Percentiles rank a stretch among this genome's conserved stretches.
Evolutionary conservation across 2,797 vertebrate species (phyloP).

Genomic region (Acomys russatus): DNA sequence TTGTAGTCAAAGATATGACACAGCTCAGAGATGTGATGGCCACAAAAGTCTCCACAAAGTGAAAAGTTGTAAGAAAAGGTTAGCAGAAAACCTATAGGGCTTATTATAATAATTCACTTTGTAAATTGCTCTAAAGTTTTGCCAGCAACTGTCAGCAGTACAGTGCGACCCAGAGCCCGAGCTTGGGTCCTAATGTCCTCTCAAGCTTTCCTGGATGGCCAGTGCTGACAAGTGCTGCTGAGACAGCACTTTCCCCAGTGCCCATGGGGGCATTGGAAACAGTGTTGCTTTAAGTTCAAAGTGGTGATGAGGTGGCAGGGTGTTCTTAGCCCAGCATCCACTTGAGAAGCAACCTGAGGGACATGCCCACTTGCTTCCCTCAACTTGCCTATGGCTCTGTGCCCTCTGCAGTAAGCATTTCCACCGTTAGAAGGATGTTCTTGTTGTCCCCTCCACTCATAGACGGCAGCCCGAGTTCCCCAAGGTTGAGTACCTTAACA

Average conservation of each 20-base stretch:
- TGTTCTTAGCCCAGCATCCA: background rate
- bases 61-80: background rate
- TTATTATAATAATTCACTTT: background rate
- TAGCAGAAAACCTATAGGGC: background rate
- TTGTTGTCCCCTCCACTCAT: background rate
- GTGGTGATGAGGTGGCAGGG: background rate
- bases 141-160: background rate
- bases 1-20: background rate
- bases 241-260: background rate
- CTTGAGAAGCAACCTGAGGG: background rate
- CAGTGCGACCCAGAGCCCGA: background rate
- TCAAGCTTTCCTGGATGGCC: background rate
- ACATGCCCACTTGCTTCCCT: background rate
- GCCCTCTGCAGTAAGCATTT: background rate
- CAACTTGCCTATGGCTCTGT: background rate
- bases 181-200: background rate
- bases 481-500: background rate
- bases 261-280: background rate
- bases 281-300: background rate
- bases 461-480: slow-evolving; percentile 37
- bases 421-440: slow-evolving; percentile 8
- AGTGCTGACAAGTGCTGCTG: background rate
- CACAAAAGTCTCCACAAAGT: background rate
- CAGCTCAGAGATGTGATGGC: background rate
- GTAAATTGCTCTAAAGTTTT: background rate